A percentile compares a stretch with the other conserved stretches of the same genome.
Conservation (phyloP, 2,797 vertebrate genomes). For the Triplophysa bombifrons region DNA sequence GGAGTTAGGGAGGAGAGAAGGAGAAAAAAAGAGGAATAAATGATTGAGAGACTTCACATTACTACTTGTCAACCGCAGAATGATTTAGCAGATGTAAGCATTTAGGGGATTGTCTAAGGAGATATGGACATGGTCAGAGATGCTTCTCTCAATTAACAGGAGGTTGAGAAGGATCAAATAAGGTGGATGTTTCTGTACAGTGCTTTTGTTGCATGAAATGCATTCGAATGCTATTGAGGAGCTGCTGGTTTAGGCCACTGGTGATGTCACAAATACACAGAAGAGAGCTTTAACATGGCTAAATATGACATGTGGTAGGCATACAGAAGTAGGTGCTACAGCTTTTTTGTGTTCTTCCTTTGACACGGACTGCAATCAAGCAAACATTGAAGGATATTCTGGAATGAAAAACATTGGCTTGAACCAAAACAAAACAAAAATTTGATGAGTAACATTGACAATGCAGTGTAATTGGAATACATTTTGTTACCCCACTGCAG, state of each 20-base stretch:
- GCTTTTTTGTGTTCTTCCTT: slow-evolving; percentile 58
- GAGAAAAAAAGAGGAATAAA: slow-evolving; percentile 64
- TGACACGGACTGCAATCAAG: slow-evolving; percentile 19
- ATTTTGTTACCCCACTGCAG: background rate
- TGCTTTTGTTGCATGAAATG: slow-evolving; percentile 77
- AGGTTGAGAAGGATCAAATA: slow-evolving; percentile 88
- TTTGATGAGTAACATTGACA: slow-evolving; percentile 25
- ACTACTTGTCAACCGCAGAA: slow-evolving; percentile 80
- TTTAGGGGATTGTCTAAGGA: slow-evolving; percentile 86
- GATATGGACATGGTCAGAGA: slow-evolving; percentile 86
- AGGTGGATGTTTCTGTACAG: slow-evolving; percentile 88
- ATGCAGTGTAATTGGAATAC: slow-evolving; percentile 10
- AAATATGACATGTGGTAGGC: slow-evolving; percentile 68
- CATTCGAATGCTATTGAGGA: slow-evolving; percentile 87
- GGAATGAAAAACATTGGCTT: background rate
- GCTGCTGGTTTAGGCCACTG: slow-evolving; percentile 80
- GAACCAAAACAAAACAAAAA: slow-evolving; percentile 11
- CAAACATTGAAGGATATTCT: slow-evolving; percentile 25
- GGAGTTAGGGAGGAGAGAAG: slow-evolving; percentile 58
- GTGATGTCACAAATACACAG: slow-evolving; percentile 82
- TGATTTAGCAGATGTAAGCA: slow-evolving; percentile 89
- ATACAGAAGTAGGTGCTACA: slow-evolving; percentile 79
- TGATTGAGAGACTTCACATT: slow-evolving; percentile 79
- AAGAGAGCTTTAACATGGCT: slow-evolving; percentile 78
- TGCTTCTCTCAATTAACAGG: slow-evolving; percentile 90